Base-by-base conservation (phyloP, 2,888 invertebrate genomes). In the Dysmachus trigonus region DNA sequence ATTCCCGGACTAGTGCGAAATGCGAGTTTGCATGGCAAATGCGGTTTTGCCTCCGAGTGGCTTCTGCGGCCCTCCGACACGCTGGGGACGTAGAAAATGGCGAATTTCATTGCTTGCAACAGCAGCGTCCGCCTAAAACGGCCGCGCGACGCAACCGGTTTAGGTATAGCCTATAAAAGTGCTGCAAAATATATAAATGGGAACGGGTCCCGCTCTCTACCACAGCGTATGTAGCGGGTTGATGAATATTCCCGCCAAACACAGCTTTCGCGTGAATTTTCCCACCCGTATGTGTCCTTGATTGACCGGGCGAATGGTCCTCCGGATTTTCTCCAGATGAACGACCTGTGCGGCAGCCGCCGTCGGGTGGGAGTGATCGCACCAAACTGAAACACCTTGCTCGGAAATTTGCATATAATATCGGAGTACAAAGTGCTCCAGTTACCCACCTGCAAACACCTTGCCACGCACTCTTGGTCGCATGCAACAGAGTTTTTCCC, bases 21-120 rank as follows among this genome's bases (percentile, higher is more conserved):
- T 33, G 82, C 62, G 82, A 62, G 35, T 82, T 53, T 71, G 71
- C 71, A 71, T 82, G 71, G 82, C 35, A 62, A 82, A 82, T 82
- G 82, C 38, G 62, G 35, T 53, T 53, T 82, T 71, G 35, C 31
- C 47, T 53, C 22, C 33, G 22, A 62, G 27, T 71, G 5, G 33
- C 71, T 62, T 71, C 27, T 82, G 62, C n/a, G 30, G 30, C 47
- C 30, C 47, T 47, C 47, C 8, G 13, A 41, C 38, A 41, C 38
- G 38, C 38, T 41, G 62, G n/a, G 62, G 27, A 22, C 22, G 33
- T 22, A 53, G 18, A 82, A 82, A 82, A 82, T 82, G 82, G 82
- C 82, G 82, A 71, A 79, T 79, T 79, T 79, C 79, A 79, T 51
- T 51, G 51, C 38, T n/a, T 38, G 41, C 41, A 13, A 10, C 62